Base-by-base conservation (phyloP, 2,888 invertebrate genomes). In the Andrena dorsata region DNA sequence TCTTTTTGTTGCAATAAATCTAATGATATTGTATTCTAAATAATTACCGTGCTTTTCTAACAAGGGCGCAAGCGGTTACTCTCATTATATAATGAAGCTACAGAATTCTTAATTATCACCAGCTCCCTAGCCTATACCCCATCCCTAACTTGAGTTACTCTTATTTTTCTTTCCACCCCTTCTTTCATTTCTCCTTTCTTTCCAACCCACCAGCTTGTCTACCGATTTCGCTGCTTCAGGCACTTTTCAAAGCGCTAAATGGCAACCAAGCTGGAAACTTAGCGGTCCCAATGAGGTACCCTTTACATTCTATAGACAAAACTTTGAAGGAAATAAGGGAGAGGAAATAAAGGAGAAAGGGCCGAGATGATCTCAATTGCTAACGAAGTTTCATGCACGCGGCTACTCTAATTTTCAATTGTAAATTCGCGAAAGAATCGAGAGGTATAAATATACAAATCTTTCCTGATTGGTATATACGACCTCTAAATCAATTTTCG, bases 221-320 rank as follows among this genome's bases (percentile, higher is more conserved):
- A 70, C 71, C 71, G 32, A 69, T 71, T 76, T 68, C 58, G 28
- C 47, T 41, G 82, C 83, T 63, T 28, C 35, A 23, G 84, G 84
- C 84, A 76, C 73, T 87, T 88, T 86, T 70, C 81, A 58, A 80
- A 81, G 74, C 82, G 79, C 82, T 90, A 90, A 89, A 88, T 90
- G 85, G 86, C 85, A 82, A 75, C 65, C 80, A 84, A 82, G 76
- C 76, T 80, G 79, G 76, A 86, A 89, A 88, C 86, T 90, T 84
- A 69, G 80, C 76, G 83, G 78, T 87, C 84, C 81, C 83, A 70
- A 74, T 82, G 75, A 80, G 51, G 76, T 72, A 64, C 65, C 76
- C 77, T 80, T 80, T 75, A 49, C 78, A 71, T 83, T 78, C 47
- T 30, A 35, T 49, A 60, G 71, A 47, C 61, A 61, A 63, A 85